These are phyloP conservation scores for Taurulus bubalis DNA, from an alignment of 2,113 vertebrate species.

Conservation along the genomic window DNA sequence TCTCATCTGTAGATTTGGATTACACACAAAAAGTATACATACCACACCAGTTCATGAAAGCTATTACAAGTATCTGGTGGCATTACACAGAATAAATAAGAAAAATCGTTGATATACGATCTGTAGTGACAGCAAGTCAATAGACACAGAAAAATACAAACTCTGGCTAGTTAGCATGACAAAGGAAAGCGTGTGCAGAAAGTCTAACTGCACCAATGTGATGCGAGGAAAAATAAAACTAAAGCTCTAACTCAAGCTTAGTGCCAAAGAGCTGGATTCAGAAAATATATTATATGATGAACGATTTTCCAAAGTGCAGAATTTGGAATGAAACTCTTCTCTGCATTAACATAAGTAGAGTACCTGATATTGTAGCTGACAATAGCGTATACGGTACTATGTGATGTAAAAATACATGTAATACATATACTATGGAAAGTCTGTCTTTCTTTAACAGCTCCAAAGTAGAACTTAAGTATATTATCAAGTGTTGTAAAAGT, in stretches of 20 bases:
- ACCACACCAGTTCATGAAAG: neutral
- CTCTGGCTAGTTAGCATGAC: neutral
- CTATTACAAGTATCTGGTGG: neutral
- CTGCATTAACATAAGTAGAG: neutral
- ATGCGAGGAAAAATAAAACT: neutral
- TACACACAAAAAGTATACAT: neutral
- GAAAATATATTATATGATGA: neutral
- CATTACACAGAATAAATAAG: neutral
- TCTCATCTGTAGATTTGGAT: neutral
- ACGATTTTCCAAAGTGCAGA: neutral
- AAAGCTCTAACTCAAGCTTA: neutral
- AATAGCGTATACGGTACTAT: neutral
- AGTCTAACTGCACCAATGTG: neutral
- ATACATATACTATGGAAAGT: neutral
- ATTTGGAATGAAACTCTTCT: slow-evolving; percentile 5
- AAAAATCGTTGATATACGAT: too few species aligned
- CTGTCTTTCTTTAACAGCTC: neutral
- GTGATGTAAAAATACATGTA: neutral
- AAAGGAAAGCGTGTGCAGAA: neutral
- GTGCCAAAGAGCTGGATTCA: neutral
- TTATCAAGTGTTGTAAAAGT: neutral
- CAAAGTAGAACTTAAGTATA: neutral
- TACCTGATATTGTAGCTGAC: neutral
- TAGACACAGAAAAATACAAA: neutral
- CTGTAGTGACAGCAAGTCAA: too few species aligned